Conservation (phyloP, 30 jellyfish, hydroid and myxozoan genomes). For the Turritopsis rubra region DNA sequence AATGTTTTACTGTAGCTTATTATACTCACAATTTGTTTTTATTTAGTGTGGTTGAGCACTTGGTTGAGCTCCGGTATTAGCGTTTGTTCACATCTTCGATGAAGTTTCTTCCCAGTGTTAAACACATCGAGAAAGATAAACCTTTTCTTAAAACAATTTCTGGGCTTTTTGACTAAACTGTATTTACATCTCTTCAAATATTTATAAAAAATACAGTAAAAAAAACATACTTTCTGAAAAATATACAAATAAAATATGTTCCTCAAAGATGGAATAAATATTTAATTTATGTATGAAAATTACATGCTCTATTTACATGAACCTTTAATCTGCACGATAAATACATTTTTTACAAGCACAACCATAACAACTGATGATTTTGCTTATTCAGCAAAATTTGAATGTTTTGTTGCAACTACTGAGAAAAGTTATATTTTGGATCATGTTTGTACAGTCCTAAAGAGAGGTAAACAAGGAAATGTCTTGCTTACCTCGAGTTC, state of each 20-base stretch:
- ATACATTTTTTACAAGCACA: not conserved
- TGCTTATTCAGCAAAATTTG: no score
- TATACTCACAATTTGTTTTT: not conserved
- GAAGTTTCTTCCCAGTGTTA: not conserved
- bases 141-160: not conserved
- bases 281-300: no score
- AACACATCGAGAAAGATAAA: not conserved
- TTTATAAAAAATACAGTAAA: not conserved
- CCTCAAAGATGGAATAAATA: no score
- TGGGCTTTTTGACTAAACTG: not conserved
- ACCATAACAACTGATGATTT: no score
- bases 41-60: not conserved
- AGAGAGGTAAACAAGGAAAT: conserved; percentile 10
- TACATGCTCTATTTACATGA: no score
- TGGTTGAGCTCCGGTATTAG: not conserved
- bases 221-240: not conserved
- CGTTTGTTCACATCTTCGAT: not conserved
- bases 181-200: not conserved
- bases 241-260: no score
- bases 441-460: not conserved
- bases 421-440: no score
- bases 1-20: not conserved
- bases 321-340: no score
- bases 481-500: conserved; percentile 81
- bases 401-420: no score